Evolutionary conservation across 2,113 vertebrate species (phyloP).

Genomic region (Dromiciops gliroides): DNA sequence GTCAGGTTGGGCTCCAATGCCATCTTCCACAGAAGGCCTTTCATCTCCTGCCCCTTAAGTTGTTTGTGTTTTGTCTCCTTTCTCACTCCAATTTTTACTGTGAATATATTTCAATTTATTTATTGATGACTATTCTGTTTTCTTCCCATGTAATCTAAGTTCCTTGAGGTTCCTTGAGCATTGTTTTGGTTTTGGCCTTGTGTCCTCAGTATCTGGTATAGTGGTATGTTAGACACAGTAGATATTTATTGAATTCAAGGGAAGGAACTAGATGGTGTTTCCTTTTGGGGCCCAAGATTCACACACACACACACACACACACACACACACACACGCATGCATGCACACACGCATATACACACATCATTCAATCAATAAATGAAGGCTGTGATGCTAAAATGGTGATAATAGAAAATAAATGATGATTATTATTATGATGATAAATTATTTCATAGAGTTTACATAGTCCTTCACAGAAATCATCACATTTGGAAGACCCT

Average conservation of each 20-base stretch:
- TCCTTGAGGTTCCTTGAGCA: background rate
- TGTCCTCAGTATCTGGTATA: background rate
- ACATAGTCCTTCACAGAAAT: background rate
- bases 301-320: no score
- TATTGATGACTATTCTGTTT: background rate
- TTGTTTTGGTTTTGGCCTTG: background rate
- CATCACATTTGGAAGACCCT: background rate
- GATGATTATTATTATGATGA: background rate
- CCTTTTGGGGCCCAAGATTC: background rate
- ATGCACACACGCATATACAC: no score
- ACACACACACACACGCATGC: background rate
- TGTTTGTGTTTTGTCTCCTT: background rate
- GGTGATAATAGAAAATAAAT: background rate
- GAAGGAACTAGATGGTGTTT: background rate
- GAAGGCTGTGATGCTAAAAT: background rate
- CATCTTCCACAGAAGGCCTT: background rate
- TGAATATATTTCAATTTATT: background rate
- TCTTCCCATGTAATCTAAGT: background rate
- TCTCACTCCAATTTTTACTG: background rate
- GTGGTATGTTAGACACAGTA: background rate
- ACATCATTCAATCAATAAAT: background rate
- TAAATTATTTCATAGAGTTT: background rate
- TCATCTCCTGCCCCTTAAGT: background rate
- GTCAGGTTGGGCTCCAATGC: background rate
- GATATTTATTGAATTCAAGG: background rate